Evolutionary conservation across 2,113 vertebrate genomes (phyloP), one percentile per base, ranked within the genome.

Genomic region (Hiodon tergisus): DNA sequence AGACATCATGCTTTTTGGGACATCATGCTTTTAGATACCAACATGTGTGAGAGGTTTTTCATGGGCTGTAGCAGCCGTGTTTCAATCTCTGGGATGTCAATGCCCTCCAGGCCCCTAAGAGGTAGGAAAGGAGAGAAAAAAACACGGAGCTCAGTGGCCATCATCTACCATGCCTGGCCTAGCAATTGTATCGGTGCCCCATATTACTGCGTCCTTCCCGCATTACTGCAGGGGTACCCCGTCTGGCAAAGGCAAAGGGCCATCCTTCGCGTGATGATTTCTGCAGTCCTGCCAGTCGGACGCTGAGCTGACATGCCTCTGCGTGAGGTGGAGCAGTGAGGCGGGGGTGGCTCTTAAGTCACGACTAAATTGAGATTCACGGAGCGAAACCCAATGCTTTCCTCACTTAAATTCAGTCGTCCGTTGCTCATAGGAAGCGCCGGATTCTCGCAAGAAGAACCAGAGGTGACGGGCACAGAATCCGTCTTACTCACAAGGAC

Each of bases 21-120:
- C 31, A 71, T 11, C 58, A 53, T 13, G 14, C n/a, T 67, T 47
- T 71, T n/a, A 67, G 2, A 77, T 85, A 87, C 88, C 61, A 86
- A 92, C 86, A 91, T 92, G 82, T 94, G 82, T 14, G 91, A 93
- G n/a, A 95, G 81, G 70, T 93, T 94, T 79, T 66, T 87, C 87
- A 91, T 90, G 0, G 86, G 82, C 10, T 90, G 86, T 78, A 95
- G 94, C 86, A 92, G 91, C 76, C 80, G 86, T 31, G 84, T 81
- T 16, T 88, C 90, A 86, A 91, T 92, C 78, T 91, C 87, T 74
- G 85, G 83, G 81, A 93, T 92, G 54, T 94, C 90, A 69, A 87
- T 91, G 0, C 88, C 94, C 84, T 92, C 87, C 82, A 94, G 73
- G 4, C 88, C 86, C 80, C 89, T 95, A 71, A 16, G 17, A 11